Evolutionary conservation across 2,797 vertebrate genomes (phyloP), one percentile per base, ranked within the genome.

Genomic region (Zalophus californianus): DNA sequence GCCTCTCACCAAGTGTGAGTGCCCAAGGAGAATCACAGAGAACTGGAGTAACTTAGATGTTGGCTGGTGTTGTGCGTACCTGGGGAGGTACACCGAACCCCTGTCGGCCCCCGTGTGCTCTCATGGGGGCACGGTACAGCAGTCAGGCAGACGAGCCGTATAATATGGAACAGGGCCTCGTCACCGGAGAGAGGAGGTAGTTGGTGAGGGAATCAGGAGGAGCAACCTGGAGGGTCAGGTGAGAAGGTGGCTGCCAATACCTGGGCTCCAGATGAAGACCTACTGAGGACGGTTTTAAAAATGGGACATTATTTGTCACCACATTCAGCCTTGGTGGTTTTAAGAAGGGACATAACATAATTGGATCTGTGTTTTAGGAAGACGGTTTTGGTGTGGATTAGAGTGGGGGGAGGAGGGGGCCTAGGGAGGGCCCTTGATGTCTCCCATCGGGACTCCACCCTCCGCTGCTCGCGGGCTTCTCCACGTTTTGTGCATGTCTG

Each of bases 41-140:
- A 21, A 25, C 0, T 3, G 2, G 4, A 21, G 23, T 29, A n/a
- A 32, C 29, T 18, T 1, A 5, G 23, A 32, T 0, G 44, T 8
- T n/a, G 64, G 23, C 2, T 20, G 1, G 11, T 3, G 0, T 0
- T 10, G 58, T 18, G 27, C 64, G 9, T 3, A 18, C 1, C 25
- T 3, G 13, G 60, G 38, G 13, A 15, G 72, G 21, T 4, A 8
- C 56, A 1, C 16, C 4, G 66, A 15, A 50, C 41, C 9, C 25
- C 0, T 7, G 20, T 32, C n/a, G 52, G 70, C 20, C 1, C 21
- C 32, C n/a, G 15, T 38, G 10, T 25, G 9, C 35, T 11, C 50
- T 2, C 0, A 0, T 16, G 23, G 88, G n/a, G 41, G 20, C 8
- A 3, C 12, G 1, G 8, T 3, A 15, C 4, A 3, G 12, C 27